phyloP scores from a whole-genome alignment of 1,140 invertebrate genomes.

The Drosophila sucinea region DNA sequence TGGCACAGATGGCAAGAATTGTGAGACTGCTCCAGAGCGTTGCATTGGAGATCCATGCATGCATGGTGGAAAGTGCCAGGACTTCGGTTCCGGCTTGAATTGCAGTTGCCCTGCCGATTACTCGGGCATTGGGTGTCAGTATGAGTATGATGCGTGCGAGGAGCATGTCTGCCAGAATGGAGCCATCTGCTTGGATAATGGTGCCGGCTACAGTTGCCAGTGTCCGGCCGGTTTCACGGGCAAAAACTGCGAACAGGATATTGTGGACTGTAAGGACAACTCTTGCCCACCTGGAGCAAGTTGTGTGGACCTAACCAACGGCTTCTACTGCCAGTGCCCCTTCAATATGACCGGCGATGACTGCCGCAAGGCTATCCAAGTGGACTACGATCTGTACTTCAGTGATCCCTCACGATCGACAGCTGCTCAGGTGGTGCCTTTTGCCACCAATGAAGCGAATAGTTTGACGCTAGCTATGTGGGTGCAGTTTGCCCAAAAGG shows the following conservation, averaged over 20 bases:
- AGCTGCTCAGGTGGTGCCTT: slow-evolving; percentile 95
- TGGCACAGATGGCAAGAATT: slow-evolving; percentile 96
- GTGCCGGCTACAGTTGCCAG: slow-evolving; percentile 92
- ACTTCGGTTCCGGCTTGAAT: slow-evolving; percentile 97
- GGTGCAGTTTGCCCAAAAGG: slow-evolving; percentile 96
- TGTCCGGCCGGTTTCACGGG: slow-evolving; percentile 93
- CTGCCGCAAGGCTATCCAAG: slow-evolving; percentile 97
- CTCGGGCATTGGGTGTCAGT: slow-evolving; percentile 95
- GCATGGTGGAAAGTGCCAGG: slow-evolving; percentile 96
- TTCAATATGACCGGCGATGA: slow-evolving; percentile 98
- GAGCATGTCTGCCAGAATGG: slow-evolving; percentile 95
- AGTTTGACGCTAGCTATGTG: slow-evolving; percentile 96
- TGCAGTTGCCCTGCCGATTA: slow-evolving; percentile 95
- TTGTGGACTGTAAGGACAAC: slow-evolving; percentile 95
- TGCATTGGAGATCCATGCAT: slow-evolving; percentile 98
- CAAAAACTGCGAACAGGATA: slow-evolving; percentile 95
- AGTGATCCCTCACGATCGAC: slow-evolving; percentile 94
- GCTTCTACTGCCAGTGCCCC: slow-evolving; percentile 97
- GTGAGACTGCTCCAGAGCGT: slow-evolving; percentile 96
- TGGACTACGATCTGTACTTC: slow-evolving; percentile 97
- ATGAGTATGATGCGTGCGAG: slow-evolving; percentile 96
- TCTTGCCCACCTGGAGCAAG: slow-evolving; percentile 96
- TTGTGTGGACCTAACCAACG: slow-evolving; percentile 96
- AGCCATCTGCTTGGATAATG: slow-evolving; percentile 94
- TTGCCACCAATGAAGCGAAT: slow-evolving; percentile 89